These are phyloP conservation scores for Balaenoptera acutorostrata DNA, from an alignment of 2,113 vertebrate species.

Conservation along the genomic window DNA sequence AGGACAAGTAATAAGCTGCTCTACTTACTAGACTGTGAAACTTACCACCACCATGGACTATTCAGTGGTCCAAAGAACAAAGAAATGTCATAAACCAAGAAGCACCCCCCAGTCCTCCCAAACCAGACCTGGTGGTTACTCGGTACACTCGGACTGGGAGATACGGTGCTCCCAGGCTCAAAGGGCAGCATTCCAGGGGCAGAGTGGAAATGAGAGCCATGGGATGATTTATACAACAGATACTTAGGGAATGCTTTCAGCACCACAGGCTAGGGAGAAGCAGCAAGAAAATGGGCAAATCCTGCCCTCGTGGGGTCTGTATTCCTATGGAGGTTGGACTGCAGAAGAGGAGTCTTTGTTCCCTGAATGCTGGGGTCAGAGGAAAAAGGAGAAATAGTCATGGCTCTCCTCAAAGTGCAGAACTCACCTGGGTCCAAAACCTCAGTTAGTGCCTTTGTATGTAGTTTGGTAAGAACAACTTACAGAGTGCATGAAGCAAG, in stretches of 20 bases:
- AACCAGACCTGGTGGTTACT: neutral
- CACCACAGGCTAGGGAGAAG: neutral
- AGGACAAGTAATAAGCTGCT: too few relatives aligned
- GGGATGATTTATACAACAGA: neutral
- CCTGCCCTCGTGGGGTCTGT: neutral
- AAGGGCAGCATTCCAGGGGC: neutral
- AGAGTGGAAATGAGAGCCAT: too few relatives aligned
- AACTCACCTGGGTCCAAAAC: neutral
- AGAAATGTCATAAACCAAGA: neutral
- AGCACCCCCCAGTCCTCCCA: neutral
- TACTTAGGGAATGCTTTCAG: rapidly evolving
- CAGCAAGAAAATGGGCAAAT: neutral
- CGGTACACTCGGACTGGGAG: neutral
- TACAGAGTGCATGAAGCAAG: neutral
- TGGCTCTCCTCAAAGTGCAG: neutral
- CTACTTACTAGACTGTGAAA: too few relatives aligned
- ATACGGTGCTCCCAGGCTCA: too few relatives aligned
- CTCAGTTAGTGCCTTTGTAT: too few relatives aligned
- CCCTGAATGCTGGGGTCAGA: neutral
- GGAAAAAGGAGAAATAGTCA: neutral
- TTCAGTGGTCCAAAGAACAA: neutral
- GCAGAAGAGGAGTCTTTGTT: neutral
- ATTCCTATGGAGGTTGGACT: neutral
- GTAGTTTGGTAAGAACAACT: too few relatives aligned
- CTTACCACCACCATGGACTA: rapidly evolving